Evolutionary conservation across 1,140 invertebrate species (phyloP).

Genomic region (Drosophila oshimai): DNA sequence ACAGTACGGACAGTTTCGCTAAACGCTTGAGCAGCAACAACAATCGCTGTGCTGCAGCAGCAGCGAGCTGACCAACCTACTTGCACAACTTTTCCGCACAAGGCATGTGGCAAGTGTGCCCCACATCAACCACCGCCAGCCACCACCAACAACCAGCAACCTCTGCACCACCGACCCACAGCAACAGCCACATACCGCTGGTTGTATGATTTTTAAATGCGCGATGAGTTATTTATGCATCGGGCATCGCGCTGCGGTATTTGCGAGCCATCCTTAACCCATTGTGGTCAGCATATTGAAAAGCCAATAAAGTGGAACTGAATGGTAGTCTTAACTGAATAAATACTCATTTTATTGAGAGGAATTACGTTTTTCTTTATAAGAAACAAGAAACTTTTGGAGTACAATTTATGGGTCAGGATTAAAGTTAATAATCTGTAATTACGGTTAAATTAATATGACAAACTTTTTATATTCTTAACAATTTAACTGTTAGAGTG

Average conservation of each 20-base stretch:
- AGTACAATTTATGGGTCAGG: too few relatives aligned
- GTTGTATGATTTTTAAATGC: slow-evolving; percentile 77
- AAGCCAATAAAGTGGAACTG: slow-evolving; percentile 1
- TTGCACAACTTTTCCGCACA: slow-evolving; percentile 80
- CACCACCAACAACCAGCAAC: slow-evolving; percentile 15
- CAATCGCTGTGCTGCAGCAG: slow-evolving; percentile 3
- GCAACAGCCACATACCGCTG: slow-evolving; percentile 47
- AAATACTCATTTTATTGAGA: neutral
- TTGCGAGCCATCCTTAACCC: slow-evolving; percentile 63
- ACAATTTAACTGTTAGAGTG: too few relatives aligned
- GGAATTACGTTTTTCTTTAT: neutral
- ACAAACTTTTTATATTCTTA: too few relatives aligned
- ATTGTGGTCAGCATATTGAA: slow-evolving; percentile 11
- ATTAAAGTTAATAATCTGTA: too few relatives aligned
- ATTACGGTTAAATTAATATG: too few relatives aligned
- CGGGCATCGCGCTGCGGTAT: slow-evolving; percentile 52
- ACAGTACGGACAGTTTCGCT: slow-evolving; percentile 48
- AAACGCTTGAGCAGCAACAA: slow-evolving; percentile 36
- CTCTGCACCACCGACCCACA: slow-evolving; percentile 8
- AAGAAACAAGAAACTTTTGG: neutral
- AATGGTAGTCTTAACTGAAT: neutral
- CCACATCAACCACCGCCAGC: slow-evolving; percentile 63
- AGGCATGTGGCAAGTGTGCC: slow-evolving; percentile 78
- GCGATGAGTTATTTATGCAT: slow-evolving; percentile 81
- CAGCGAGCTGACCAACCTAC: slow-evolving; percentile 69